Percentiles rank a stretch among this genome's conserved stretches.
Conservation (phyloP, 2,797 vertebrate species). For the Cyclura pinguis region DNA sequence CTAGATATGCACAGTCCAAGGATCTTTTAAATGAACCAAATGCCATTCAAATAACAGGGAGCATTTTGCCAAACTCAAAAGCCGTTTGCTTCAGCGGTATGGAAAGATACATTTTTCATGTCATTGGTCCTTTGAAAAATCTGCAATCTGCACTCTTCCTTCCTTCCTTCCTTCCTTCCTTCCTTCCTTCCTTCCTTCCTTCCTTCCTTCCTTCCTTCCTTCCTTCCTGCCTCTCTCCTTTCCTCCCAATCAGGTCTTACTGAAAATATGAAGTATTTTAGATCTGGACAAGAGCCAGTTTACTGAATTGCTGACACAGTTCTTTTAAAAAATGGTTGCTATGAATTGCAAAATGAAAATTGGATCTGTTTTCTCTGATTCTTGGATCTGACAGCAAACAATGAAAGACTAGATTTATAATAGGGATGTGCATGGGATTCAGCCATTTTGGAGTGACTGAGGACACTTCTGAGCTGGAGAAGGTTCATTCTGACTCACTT, state of each 20-base stretch:
- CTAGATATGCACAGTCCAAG: neutral
- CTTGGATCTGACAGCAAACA: neutral
- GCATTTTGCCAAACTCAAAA: slow-evolving; percentile 9
- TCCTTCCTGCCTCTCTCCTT: too few species aligned
- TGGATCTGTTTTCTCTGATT: neutral
- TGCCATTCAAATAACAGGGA: slow-evolving; percentile 29
- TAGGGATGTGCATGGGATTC: neutral
- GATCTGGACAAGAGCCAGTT: neutral
- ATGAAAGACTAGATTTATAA: neutral
- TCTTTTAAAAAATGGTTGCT: neutral
- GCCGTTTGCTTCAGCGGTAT: slow-evolving; percentile 12
- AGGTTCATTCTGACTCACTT: too few species aligned
- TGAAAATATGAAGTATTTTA: slow-evolving; percentile 21
- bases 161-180: too few species aligned
- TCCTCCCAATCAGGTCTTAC: neutral
- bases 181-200: too few species aligned
- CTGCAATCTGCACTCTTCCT: neutral
- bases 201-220: too few species aligned
- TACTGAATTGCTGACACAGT: neutral
- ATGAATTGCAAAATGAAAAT: neutral
- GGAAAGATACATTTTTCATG: slow-evolving; percentile 24
- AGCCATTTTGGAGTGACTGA: neutral
- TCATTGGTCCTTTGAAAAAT: slow-evolving; percentile 20
- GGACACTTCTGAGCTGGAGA: neutral
- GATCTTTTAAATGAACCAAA: slow-evolving; percentile 17